Conservation (phyloP, 2,113 vertebrate species). For the Azemiops feae region DNA sequence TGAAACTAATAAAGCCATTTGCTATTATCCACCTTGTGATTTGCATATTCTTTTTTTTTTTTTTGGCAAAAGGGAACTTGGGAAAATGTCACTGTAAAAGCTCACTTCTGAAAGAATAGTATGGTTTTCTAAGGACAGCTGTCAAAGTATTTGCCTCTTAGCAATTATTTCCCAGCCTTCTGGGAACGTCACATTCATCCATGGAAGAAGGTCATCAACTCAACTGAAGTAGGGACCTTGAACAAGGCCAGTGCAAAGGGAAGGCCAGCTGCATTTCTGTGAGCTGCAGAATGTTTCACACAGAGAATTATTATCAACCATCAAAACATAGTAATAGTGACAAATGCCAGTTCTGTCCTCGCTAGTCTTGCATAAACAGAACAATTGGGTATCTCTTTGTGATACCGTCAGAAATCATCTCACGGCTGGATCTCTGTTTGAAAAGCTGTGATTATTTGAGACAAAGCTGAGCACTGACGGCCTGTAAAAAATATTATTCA, state of each 20-base stretch:
- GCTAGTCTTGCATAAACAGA: background rate
- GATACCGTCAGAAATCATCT: background rate
- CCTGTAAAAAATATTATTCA: background rate
- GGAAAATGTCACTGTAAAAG: constrained; percentile 1
- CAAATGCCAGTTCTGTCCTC: background rate
- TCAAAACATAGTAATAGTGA: background rate
- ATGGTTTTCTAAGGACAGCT: background rate
- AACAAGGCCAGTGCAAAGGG: background rate
- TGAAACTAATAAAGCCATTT: constrained; percentile 51
- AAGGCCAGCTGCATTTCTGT: background rate
- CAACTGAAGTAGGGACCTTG: background rate
- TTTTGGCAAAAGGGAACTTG: constrained; percentile 21
- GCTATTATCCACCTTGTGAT: background rate
- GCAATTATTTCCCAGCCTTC: background rate
- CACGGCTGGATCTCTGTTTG: background rate
- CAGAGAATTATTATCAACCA: background rate
- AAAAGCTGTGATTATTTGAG: background rate
- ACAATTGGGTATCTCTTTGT: background rate
- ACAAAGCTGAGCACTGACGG: background rate
- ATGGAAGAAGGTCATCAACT: background rate
- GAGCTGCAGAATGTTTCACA: background rate
- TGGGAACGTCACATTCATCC: background rate
- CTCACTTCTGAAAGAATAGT: constrained; percentile 35
- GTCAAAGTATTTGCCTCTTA: background rate
- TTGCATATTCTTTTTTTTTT: constrained; percentile 30